A percentile compares a stretch with the other conserved stretches of the same genome.
Evolutionary conservation across 2,888 invertebrate genomes (phyloP).

Genomic region (Brachylomia viminalis): DNA sequence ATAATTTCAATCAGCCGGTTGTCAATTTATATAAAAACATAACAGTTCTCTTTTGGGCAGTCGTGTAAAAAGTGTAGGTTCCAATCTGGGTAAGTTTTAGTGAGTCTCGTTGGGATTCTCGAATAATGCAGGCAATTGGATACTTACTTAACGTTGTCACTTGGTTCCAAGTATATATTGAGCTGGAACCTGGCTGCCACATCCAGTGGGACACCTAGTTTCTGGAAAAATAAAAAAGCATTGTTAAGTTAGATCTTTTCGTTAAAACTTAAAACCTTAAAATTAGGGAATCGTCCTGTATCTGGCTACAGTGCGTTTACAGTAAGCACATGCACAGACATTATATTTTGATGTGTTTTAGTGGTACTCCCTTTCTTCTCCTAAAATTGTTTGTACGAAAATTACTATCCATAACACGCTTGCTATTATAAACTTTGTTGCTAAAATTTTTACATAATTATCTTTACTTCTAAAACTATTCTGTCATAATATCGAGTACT

Average conservation of each 20-base stretch:
- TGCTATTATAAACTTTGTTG: too few species aligned
- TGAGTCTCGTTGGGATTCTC: neutral
- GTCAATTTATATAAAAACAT: neutral
- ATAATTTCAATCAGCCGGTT: neutral
- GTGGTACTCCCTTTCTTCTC: too few species aligned
- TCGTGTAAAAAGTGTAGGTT: neutral
- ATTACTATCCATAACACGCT: too few species aligned
- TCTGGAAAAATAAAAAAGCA: slow-evolving; percentile 86
- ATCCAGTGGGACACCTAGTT: slow-evolving; percentile 93
- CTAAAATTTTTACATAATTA: too few species aligned
- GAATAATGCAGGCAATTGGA: neutral
- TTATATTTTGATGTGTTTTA: neutral
- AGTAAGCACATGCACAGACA: neutral
- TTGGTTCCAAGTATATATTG: slow-evolving; percentile 93
- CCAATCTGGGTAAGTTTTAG: neutral
- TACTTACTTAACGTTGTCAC: slow-evolving; percentile 92
- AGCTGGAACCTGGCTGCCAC: slow-evolving; percentile 95
- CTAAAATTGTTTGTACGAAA: too few species aligned
- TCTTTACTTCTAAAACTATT: too few species aligned
- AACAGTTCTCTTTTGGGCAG: neutral
- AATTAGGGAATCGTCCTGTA: neutral
- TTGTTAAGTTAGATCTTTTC: too few species aligned
- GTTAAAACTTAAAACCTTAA: neutral
- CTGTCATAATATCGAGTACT: too few species aligned
- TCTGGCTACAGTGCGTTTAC: neutral